Percentiles rank a stretch among this genome's conserved stretches.
These are phyloP conservation scores for Alligator sinensis DNA, from an alignment of 2,113 vertebrate genomes.

Conservation along the genomic window DNA sequence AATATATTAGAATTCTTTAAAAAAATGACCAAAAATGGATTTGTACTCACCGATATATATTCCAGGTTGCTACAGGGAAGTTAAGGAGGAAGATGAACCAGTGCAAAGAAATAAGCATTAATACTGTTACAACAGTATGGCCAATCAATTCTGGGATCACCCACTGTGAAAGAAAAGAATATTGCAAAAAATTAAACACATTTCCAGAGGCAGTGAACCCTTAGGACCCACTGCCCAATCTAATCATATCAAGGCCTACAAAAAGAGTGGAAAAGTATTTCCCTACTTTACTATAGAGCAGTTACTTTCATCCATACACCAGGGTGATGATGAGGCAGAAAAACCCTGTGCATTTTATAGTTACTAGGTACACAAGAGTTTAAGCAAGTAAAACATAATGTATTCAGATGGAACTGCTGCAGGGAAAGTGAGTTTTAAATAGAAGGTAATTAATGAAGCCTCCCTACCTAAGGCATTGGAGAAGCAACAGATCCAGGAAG, in stretches of 20 bases:
- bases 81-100: constrained; percentile 99
- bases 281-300: not conserved
- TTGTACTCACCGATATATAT: constrained; percentile 90
- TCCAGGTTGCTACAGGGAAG: constrained; percentile 93
- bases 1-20: not conserved
- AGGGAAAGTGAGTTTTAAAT: not conserved
- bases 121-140: constrained; percentile 88
- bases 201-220: not conserved
- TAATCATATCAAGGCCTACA: not conserved
- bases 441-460: not conserved
- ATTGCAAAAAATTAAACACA: not conserved
- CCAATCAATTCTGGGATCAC: constrained; percentile 92
- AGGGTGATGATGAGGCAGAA: too few species aligned
- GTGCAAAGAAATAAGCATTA: constrained; percentile 96
- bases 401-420: not conserved
- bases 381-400: not conserved
- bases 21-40: not conserved
- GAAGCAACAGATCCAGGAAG: not conserved
- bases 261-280: not conserved
- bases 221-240: not conserved
- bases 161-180: constrained; percentile 83
- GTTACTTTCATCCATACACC: not conserved
- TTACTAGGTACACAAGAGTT: not conserved
- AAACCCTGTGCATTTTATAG: too few species aligned
- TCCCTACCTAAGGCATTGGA: not conserved